phyloP scores from a whole-genome alignment of 2,797 vertebrate genomes.

The Hephaestus fuliginosus region DNA sequence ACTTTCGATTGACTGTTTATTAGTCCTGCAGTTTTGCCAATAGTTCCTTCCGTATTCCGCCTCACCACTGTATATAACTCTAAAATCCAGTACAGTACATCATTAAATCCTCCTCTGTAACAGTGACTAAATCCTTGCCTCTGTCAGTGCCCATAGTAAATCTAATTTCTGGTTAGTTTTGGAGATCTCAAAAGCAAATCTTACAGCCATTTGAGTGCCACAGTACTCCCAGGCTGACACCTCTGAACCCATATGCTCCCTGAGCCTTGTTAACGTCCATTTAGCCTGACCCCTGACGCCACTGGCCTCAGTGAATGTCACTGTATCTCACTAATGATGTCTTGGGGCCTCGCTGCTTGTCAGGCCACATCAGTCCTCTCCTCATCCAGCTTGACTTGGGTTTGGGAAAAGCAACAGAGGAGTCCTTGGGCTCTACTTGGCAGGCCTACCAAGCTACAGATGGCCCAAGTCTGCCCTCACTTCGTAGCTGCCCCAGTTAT shows the following conservation, averaged over 20 bases:
- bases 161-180: constrained; percentile 30
- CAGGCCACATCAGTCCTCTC: constrained; percentile 45
- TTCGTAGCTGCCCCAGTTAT: constrained; percentile 19
- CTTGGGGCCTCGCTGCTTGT: constrained; percentile 46
- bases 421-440: constrained; percentile 26
- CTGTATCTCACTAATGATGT: constrained; percentile 63
- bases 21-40: constrained; percentile 18
- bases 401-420: constrained; percentile 35
- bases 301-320: constrained; percentile 52
- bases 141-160: constrained; percentile 13
- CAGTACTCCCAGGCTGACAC: neutral
- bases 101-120: constrained; percentile 37
- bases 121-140: constrained; percentile 23
- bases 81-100: constrained; percentile 27
- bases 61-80: constrained; percentile 1
- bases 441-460: constrained; percentile 34
- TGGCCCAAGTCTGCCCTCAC: constrained; percentile 36
- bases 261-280: constrained; percentile 43
- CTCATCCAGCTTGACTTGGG: constrained; percentile 30
- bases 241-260: constrained; percentile 33
- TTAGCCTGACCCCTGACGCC: constrained; percentile 46
- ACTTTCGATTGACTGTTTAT: constrained; percentile 23
- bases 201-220: constrained; percentile 9
- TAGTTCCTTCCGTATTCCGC: constrained; percentile 13
- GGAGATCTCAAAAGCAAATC: constrained; percentile 27